Percentiles rank a stretch among this genome's conserved stretches.
Evolutionary conservation across 1,140 invertebrate genomes (phyloP).

Genomic region (Drosophila micromelanica): DNA sequence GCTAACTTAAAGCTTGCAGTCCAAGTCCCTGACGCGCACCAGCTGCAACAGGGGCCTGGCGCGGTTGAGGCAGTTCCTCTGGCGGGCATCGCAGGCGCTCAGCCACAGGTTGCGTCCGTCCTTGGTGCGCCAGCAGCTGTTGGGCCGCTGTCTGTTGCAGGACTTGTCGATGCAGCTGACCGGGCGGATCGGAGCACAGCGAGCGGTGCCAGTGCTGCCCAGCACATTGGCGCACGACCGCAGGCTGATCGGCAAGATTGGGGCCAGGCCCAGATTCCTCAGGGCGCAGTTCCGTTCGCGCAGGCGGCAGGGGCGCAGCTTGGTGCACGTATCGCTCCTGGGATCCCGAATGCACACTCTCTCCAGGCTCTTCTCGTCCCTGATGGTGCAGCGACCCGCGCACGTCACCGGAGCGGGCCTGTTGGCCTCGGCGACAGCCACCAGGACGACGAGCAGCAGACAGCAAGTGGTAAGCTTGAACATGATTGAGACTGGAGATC

Average conservation of each 20-base stretch:
- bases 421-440: constrained; percentile 29
- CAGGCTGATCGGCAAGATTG: constrained; percentile 2
- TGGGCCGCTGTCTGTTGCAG: constrained; percentile 32
- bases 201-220: constrained; percentile 19
- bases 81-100: constrained; percentile 34
- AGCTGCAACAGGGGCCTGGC: constrained; percentile 12
- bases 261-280: constrained; percentile 24
- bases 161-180: constrained; percentile 21
- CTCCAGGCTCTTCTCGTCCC: constrained; percentile 9
- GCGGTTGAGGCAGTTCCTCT: constrained; percentile 37
- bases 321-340: constrained; percentile 57
- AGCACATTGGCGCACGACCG: constrained; percentile 34
- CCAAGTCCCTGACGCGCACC: constrained; percentile 18
- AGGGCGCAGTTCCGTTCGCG: constrained; percentile 58
- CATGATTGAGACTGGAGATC: constrained; percentile 31
- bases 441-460: constrained; percentile 36
- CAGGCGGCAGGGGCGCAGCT: constrained; percentile 49
- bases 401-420: not conserved
- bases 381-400: constrained; percentile 44
- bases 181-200: constrained; percentile 21
- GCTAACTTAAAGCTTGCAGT: constrained; percentile 10
- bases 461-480: constrained; percentile 41
- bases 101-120: constrained; percentile 28
- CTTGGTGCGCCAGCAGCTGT: constrained; percentile 44
- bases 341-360: constrained; percentile 46